phyloP scores from a whole-genome alignment of 2,113 vertebrate genomes.

The Phyllopteryx taeniolatus region DNA sequence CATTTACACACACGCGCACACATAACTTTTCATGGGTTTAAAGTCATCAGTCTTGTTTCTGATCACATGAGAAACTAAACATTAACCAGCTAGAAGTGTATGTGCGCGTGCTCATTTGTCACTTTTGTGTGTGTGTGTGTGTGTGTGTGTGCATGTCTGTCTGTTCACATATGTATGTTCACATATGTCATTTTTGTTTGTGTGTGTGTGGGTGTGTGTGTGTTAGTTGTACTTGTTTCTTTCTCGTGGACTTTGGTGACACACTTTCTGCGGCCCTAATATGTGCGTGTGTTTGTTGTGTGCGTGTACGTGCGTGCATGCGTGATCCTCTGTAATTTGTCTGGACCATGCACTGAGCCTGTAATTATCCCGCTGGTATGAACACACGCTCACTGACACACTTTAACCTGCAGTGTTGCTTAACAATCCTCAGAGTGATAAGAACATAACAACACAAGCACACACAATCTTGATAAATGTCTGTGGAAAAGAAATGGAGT shows the following conservation, averaged over 20 bases:
- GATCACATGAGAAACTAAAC: not conserved
- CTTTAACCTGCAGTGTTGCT: conserved; percentile 39
- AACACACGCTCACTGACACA: conserved; percentile 41
- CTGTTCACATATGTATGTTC: no score
- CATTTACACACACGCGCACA: not conserved
- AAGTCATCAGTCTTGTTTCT: not conserved
- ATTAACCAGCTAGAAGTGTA: conserved; percentile 1
- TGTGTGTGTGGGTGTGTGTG: conserved; percentile 30
- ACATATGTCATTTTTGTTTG: not conserved
- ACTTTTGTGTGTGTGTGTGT: not conserved
- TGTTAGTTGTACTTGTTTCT: conserved; percentile 33
- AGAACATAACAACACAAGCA: conserved; percentile 27
- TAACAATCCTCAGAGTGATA: conserved; percentile 30
- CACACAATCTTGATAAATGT: not conserved
- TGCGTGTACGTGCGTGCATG: conserved; percentile 31
- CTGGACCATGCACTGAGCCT: not conserved
- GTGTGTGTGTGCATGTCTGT: not conserved
- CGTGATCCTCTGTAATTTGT: conserved; percentile 4
- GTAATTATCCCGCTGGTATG: conserved; percentile 12
- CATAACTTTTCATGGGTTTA: not conserved
- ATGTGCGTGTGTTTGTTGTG: conserved; percentile 25
- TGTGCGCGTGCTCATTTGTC: not conserved
- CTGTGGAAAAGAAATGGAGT: not conserved
- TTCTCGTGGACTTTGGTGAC: conserved; percentile 55
- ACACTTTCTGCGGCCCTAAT: conserved; percentile 47